phyloP scores from a whole-genome alignment of 2,113 vertebrate genomes.

The Oncorhynchus kisutch region DNA sequence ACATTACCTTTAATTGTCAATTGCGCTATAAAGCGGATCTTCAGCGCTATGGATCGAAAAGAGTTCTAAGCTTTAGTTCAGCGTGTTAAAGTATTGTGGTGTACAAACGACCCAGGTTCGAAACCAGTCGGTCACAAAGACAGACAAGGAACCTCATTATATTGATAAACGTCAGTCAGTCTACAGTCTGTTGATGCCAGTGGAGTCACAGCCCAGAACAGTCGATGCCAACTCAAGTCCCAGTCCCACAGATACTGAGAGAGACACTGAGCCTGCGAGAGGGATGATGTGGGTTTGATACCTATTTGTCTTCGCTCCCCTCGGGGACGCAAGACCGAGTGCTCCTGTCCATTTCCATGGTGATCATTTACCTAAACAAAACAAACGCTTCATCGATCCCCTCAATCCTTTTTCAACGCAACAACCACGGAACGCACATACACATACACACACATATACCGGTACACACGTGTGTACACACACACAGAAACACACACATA shows the following conservation, averaged over 20 bases:
- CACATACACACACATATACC: slow-evolving; percentile 16
- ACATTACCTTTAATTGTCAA: too few relatives aligned
- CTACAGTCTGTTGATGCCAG: too few relatives aligned
- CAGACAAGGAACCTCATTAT: too few relatives aligned
- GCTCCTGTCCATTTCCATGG: slow-evolving; percentile 54
- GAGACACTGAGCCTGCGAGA: neutral
- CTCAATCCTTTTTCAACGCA: slow-evolving; percentile 15
- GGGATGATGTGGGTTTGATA: slow-evolving; percentile 50
- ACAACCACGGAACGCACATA: slow-evolving; percentile 19
- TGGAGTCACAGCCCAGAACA: neutral
- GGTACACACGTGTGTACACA: slow-evolving; percentile 8
- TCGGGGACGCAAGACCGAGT: slow-evolving; percentile 63
- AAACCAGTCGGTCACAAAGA: too few relatives aligned
- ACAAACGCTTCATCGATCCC: slow-evolving; percentile 66
- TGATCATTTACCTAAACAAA: slow-evolving; percentile 73
- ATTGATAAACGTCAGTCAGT: too few relatives aligned
- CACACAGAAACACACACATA: slow-evolving; percentile 19
- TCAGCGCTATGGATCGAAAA: too few relatives aligned
- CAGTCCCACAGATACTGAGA: neutral
- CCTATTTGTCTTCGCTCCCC: slow-evolving; percentile 65
- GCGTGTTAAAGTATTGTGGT: too few relatives aligned
- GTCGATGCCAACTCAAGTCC: slow-evolving; percentile 8
- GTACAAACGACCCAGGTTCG: too few relatives aligned
- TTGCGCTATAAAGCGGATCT: too few relatives aligned
- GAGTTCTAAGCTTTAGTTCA: too few relatives aligned